A percentile compares a stretch with the other conserved stretches of the same genome.
These are phyloP conservation scores for Hippoglossus stenolepis DNA, from an alignment of 2,113 vertebrate genomes.

Conservation along the genomic window DNA sequence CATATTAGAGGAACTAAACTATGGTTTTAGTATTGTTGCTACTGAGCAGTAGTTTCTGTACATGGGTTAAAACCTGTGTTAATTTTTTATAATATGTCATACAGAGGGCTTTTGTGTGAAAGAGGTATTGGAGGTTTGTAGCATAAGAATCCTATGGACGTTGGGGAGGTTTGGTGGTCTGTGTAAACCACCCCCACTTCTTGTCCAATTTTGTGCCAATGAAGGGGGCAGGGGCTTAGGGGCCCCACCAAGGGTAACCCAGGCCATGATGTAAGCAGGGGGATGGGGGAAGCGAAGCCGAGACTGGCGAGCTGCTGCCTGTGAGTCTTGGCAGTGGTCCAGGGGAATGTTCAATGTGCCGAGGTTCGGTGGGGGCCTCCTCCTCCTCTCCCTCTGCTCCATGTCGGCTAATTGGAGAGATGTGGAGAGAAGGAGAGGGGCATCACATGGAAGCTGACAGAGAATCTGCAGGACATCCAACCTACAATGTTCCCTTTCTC, in stretches of 20 bases:
- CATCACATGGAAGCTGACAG: conserved; percentile 53
- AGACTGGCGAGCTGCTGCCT: conserved; percentile 62
- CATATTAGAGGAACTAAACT: not conserved
- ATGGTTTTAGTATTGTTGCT: not conserved
- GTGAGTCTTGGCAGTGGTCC: conserved; percentile 76
- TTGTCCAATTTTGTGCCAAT: conserved; percentile 46
- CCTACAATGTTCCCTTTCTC: conserved; percentile 54
- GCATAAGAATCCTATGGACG: conserved; percentile 9
- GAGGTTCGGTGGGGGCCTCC: conserved; percentile 53
- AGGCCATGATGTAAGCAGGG: conserved; percentile 47
- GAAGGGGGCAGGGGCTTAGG: conserved; percentile 49
- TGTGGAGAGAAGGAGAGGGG: conserved; percentile 42
- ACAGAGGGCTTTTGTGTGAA: not conserved
- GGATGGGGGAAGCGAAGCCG: conserved; percentile 47
- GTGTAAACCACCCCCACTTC: conserved; percentile 2
- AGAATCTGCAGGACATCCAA: conserved; percentile 47
- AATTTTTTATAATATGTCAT: not conserved
- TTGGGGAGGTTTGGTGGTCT: conserved; percentile 3
- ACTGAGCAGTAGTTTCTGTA: not conserved
- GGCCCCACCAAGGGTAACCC: conserved; percentile 64
- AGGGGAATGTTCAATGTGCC: conserved; percentile 77
- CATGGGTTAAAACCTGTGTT: not conserved
- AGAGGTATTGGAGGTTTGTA: not conserved
- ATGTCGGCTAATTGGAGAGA: conserved; percentile 70
- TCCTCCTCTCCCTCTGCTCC: conserved; percentile 46